Evolutionary conservation across 2,888 invertebrate species (phyloP).

Genomic region (Drosophila tripunctata): DNA sequence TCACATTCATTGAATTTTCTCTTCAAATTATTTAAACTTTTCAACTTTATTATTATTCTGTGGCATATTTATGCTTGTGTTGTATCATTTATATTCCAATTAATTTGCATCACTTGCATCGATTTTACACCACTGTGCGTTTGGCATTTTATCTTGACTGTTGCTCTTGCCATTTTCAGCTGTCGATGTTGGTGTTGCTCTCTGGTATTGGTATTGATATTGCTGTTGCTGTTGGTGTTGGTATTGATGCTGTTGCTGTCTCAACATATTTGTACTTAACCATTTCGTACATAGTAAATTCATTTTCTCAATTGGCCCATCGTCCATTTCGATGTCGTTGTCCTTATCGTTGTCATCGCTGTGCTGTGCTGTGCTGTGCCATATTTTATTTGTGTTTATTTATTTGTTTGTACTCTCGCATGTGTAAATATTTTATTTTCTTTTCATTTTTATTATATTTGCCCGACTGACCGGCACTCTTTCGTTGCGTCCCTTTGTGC

Average conservation of each 20-base stretch:
- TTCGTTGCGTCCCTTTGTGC: neutral
- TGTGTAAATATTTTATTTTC: conserved; percentile 76
- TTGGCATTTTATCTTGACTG: neutral
- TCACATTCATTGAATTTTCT: no score
- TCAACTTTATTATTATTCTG: no score
- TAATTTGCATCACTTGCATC: neutral
- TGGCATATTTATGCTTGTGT: no score
- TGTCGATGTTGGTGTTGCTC: neutral
- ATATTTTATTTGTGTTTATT: conserved; percentile 72
- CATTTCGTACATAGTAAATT: conserved; percentile 73
- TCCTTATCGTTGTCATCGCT: conserved; percentile 47
- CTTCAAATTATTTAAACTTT: no score
- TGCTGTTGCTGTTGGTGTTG: conserved; percentile 1
- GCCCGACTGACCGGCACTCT: conserved; percentile 21
- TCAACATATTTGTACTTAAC: conserved; percentile 62
- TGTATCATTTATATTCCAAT: no score
- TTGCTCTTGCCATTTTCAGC: no score
- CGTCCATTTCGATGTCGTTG: conserved; percentile 51
- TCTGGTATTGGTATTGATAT: neutral
- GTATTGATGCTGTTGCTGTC: conserved; percentile 2
- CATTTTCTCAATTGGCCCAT: conserved; percentile 75
- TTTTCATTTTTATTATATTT: conserved; percentile 76
- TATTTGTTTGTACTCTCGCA: conserved; percentile 61
- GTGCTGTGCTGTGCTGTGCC: conserved; percentile 23
- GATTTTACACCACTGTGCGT: conserved; percentile 19